Base-by-base conservation (phyloP, 2,113 vertebrate genomes). In the Fulmarus glacialis region DNA sequence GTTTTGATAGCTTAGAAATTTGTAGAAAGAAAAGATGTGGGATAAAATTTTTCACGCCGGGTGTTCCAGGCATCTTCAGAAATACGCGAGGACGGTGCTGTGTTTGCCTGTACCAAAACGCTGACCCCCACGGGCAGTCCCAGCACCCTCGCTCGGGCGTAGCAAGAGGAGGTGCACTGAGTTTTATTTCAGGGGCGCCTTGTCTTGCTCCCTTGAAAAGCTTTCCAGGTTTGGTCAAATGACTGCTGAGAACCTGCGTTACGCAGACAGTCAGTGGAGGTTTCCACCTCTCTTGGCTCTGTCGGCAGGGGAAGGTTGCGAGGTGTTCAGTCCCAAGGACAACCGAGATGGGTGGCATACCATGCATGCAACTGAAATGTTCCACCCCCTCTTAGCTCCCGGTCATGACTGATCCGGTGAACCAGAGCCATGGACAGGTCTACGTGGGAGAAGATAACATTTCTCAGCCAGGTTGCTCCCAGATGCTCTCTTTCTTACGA, bases 121-220 rank as follows among this genome's bases (percentile, higher is more conserved):
- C 12, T 0, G 2, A 12, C 22, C 0, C 0, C 20, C 8, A 1
- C 1, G 0, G 29, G 42, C 12, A 1, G 22, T 9, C 29, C 6
- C 23, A 4, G 26, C 15, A 6, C 4, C 11, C 36, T 9, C 4
- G 5, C 15, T 4, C 36, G 19, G 40, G 26, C 7, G 3, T 1
- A 23, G 16, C 5, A 4, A 15, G 38, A 40, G 17, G 17, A 40
- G 20, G 18, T 0, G 2, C 4, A 1, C 7, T 8, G 15, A n/a
- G 11, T 29, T 47, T n/a, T 2, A 3, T 55, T 55, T 56, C 24
- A 27, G 20, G 12, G 27, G 4, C 24, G 8, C 4, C 4, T 10
- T 22, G 6, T 12, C 24, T 48, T 48, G 11, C 22, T 74, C 3
- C 34, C 7, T 8, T 16, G 58, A 18, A 45, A 45, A 53, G 2